These are phyloP conservation scores for Apantesis nais DNA, from an alignment of 2,888 invertebrate species.

Conservation along the genomic window DNA sequence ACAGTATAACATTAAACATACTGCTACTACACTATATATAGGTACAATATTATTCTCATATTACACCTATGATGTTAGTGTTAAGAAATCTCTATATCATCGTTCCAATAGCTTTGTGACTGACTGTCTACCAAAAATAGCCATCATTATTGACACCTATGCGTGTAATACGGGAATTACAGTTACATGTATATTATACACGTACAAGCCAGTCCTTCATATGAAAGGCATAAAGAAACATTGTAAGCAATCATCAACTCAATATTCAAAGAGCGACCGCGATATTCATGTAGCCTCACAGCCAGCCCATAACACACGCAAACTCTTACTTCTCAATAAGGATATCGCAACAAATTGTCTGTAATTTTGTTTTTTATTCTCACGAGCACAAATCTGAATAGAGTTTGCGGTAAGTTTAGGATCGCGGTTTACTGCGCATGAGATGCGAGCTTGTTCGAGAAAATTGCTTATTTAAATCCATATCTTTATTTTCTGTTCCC, in stretches of 20 bases:
- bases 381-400: slow-evolving; percentile 73
- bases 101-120: background rate
- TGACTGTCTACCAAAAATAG: background rate
- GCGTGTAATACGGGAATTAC: background rate
- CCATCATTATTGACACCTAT: background rate
- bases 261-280: slow-evolving; percentile 18
- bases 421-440: slow-evolving; percentile 71
- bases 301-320: slow-evolving; percentile 60
- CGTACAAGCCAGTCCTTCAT: background rate
- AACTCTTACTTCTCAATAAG: slow-evolving; percentile 78
- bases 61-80: background rate
- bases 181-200: background rate
- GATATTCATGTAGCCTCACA: slow-evolving; percentile 15
- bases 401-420: slow-evolving; percentile 53
- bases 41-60: too few relatives aligned
- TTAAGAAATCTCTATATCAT: background rate
- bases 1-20: too few relatives aligned
- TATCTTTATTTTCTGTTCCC: slow-evolving; percentile 57
- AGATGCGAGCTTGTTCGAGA: slow-evolving; percentile 60
- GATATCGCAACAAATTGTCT: slow-evolving; percentile 81
- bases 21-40: too few relatives aligned
- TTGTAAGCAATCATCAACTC: slow-evolving; percentile 6
- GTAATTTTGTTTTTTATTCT: slow-evolving; percentile 82
- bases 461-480: slow-evolving; percentile 77
- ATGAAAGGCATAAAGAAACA: background rate